phyloP scores from a whole-genome alignment of 2,113 vertebrate genomes.

The Centrocercus urophasianus region DNA sequence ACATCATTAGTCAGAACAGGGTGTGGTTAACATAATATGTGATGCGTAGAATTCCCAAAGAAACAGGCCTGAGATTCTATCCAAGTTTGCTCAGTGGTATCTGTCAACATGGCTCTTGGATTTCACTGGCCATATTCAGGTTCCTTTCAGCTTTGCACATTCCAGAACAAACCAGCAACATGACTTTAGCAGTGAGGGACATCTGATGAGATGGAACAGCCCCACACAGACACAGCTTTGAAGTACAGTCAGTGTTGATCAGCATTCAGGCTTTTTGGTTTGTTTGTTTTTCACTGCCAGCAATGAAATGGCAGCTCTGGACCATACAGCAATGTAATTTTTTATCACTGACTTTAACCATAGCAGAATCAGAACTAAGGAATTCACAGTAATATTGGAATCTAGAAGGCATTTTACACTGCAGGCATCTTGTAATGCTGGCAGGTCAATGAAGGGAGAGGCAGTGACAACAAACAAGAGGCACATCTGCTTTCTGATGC shows the following conservation, averaged over 20 bases:
- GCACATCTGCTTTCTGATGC: background rate
- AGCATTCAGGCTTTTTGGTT: background rate
- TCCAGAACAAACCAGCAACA: background rate
- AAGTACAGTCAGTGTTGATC: background rate
- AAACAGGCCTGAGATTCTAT: background rate
- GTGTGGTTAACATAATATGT: background rate
- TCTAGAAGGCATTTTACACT: background rate
- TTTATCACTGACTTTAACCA: background rate
- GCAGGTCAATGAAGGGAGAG: background rate
- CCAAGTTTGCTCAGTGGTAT: background rate
- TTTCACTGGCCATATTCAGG: background rate
- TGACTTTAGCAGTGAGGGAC: background rate
- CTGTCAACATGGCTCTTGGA: background rate
- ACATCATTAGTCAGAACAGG: slow-evolving; percentile 11
- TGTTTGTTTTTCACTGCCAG: background rate
- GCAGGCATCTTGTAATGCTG: background rate
- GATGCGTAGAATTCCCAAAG: background rate
- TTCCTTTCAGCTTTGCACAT: background rate
- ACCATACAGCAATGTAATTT: background rate
- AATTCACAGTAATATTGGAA: background rate
- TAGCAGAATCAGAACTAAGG: background rate
- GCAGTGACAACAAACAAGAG: background rate
- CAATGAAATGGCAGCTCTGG: background rate
- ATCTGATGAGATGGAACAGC: background rate
- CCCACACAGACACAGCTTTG: accelerated